phyloP scores from a whole-genome alignment of 1,140 invertebrate species.

The Drosophila takahashii region DNA sequence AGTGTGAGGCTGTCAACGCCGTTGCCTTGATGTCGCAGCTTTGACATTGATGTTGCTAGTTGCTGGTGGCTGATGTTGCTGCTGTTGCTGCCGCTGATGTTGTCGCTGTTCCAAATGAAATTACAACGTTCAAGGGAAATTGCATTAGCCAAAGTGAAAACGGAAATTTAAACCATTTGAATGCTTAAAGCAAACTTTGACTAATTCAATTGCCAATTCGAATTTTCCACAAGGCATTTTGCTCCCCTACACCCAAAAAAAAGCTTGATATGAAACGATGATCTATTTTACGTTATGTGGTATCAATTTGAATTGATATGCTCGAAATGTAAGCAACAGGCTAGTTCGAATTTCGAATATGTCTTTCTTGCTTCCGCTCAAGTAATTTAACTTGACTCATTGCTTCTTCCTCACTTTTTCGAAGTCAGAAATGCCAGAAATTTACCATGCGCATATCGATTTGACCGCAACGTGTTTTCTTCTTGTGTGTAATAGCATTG shows the following conservation, averaged over 20 bases:
- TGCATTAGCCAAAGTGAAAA: conserved; percentile 46
- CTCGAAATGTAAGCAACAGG: too few species aligned
- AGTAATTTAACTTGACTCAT: neutral
- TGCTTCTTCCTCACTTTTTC: too few species aligned
- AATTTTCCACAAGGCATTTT: neutral
- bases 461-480: neutral
- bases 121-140: conserved; percentile 62
- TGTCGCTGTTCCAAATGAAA: conserved; percentile 54
- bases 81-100: conserved; percentile 1
- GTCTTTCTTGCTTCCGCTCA: neutral
- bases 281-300: too few species aligned
- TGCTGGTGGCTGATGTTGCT: conserved; percentile 3
- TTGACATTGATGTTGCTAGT: conserved; percentile 34
- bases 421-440: too few species aligned
- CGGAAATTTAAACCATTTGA: conserved; percentile 20
- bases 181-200: conserved; percentile 26
- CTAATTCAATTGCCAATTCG: conserved; percentile 16
- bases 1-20: conserved; percentile 40
- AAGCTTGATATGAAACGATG: too few species aligned
- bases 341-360: too few species aligned
- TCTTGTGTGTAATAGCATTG: conserved; percentile 1
- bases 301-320: too few species aligned
- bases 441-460: too few species aligned
- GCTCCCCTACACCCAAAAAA: too few species aligned
- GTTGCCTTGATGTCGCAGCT: conserved; percentile 9